Evolutionary conservation across 2,797 vertebrate species (phyloP), one percentile per base, ranked within the genome.

Genomic region (Anolis apletophallus): DNA sequence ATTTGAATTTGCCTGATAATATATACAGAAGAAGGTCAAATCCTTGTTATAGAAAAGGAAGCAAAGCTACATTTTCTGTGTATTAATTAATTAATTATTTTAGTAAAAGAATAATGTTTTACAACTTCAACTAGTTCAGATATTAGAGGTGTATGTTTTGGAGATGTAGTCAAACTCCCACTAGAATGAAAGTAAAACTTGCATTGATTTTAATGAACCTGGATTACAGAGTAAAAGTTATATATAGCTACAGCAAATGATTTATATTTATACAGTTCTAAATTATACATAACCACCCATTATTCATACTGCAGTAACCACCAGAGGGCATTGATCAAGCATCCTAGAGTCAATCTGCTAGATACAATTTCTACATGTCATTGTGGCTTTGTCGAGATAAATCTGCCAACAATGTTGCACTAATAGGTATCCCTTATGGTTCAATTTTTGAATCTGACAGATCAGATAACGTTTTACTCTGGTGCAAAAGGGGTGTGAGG

Each of bases 381-480:
- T 71, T 80, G 81, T 80, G 86, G 86, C 81, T 87, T 67, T 79
- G 75, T 79, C 26, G 23, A 83, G 81, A 87, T 92, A 92, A 93
- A 93, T 26, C 55, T 90, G 13, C 80, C 85, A 88, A 29, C 40
- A 85, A 55, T 0, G 32, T 82, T 90, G 85, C 88, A 13, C 61
- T 82, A 46, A 52, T 50, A 84, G 75, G 34, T 50, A 81, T 17
- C 85, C 54, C 26, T 90, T 79, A 77, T 40, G 89, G 79, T 87
- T 57, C 0, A 0, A 91, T 88, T 88, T 91, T 85, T 87, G 85
- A 87, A 83, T 83, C 93, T 92, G 91, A 94, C 64, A 85, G 81
- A 91, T 89, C 84, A 92, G 79, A 79, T 91, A 84, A 91, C 88
- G 91, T 92, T 92, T 91, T 90, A 86, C 85, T 93, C 89, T 90